Evolutionary conservation across 2,888 invertebrate genomes (phyloP), one percentile per base, ranked within the genome.

Genomic region (Noctua janthe): DNA sequence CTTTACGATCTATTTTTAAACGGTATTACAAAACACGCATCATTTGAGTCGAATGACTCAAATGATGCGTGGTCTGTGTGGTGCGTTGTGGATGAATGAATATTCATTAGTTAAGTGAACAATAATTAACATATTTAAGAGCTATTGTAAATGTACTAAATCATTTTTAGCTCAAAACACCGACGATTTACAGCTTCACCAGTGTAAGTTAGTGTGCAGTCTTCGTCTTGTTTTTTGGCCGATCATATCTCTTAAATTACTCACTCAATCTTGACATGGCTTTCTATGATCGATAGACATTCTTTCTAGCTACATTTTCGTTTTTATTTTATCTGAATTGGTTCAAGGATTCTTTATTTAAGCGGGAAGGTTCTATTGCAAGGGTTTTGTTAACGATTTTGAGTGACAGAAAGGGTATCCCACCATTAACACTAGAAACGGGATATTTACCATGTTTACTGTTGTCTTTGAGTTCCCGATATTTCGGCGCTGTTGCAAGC

Each of bases 91-190:
- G 35, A 39, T 39, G 43, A 43, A 43, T 43, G 43, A 43, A 43
- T 43, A 43, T 43, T 43, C 35, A 49, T 20, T 62, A 17, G 13
- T 7, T 62, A 39, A 39, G n/a, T 35, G n/a, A 29, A 29, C 29
- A 29, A 29, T 47, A 2, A 49, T 62, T 51, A 4, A 75, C 10
- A 35, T 49, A 82, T 87, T 87, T 90, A 73, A 86, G 80, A 76
- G 80, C 85, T 82, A 87, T 81, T 81, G 87, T 83, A 84, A 84
- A 81, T 80, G 87, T 71, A 85, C 72, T 87, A 78, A 82, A 84
- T 87, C 80, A 83, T 69, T 83, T 86, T 85, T 81, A 88, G 82
- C 66, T 49, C 78, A 75, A 75, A 70, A 84, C 80, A 81, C 64
- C 15, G 70, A 47, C 69, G 75, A 82, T 69, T 79, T 79, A 76